These are phyloP conservation scores for Macrotus californicus DNA, from an alignment of 2,113 vertebrate genomes.

Conservation along the genomic window DNA sequence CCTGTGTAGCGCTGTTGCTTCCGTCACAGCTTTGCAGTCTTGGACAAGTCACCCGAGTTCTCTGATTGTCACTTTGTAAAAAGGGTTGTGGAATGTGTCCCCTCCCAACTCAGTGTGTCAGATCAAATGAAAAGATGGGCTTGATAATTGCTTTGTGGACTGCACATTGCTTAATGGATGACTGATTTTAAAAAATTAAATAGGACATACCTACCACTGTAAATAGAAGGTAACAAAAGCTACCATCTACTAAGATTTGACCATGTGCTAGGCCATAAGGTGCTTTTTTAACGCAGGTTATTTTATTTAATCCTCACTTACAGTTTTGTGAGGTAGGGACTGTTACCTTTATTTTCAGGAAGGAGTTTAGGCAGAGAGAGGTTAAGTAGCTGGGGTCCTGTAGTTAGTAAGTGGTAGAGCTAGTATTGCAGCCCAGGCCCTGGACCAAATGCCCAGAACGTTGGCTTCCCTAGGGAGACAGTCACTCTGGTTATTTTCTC, in stretches of 20 bases:
- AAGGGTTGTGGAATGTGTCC: neutral
- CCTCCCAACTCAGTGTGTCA: neutral
- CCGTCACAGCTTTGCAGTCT: neutral
- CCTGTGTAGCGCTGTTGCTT: neutral
- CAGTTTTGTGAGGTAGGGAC: neutral
- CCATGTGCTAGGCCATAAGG: neutral
- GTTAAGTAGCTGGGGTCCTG: neutral
- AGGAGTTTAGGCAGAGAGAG: neutral
- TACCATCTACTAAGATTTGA: neutral
- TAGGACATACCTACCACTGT: neutral
- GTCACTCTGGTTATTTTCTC: neutral
- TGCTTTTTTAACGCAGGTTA: neutral
- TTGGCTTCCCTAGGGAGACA: neutral
- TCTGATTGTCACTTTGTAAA: neutral
- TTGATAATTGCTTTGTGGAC: neutral
- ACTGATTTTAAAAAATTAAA: neutral
- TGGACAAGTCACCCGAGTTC: neutral
- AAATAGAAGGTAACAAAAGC: neutral
- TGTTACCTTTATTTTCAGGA: slow-evolving; percentile 13
- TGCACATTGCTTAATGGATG: neutral
- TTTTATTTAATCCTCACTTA: neutral
- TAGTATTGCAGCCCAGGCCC: neutral
- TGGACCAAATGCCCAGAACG: neutral
- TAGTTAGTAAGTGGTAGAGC: neutral
- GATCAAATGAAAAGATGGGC: neutral